phyloP scores from a whole-genome alignment of 2,113 vertebrate genomes.

The Actenoides hombroni region DNA sequence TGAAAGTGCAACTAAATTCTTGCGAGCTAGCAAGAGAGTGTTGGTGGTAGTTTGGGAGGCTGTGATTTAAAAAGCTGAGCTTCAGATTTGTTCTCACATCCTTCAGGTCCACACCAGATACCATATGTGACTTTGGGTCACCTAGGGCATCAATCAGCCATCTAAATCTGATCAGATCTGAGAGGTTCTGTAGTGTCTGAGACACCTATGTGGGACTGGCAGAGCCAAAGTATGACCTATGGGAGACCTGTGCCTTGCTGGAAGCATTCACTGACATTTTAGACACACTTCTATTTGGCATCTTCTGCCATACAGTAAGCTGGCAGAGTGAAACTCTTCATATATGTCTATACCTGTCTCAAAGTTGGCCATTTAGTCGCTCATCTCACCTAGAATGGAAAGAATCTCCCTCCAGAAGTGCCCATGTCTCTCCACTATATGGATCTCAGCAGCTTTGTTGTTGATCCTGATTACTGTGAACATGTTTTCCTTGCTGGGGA shows the following conservation, averaged over 20 bases:
- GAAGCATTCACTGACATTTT: too few species aligned
- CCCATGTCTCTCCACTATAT: accelerated
- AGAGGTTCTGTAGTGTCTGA: background rate
- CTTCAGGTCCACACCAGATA: background rate
- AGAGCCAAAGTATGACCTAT: background rate
- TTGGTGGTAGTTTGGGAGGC: background rate
- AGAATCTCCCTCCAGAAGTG: background rate
- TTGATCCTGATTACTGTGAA: background rate
- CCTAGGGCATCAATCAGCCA: background rate
- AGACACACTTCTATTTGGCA: background rate
- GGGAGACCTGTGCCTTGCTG: background rate
- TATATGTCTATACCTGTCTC: accelerated
- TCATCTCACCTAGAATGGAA: background rate
- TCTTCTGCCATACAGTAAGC: background rate
- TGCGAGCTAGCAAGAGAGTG: background rate
- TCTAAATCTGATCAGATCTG: background rate
- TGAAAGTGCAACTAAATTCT: background rate
- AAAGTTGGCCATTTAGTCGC: background rate
- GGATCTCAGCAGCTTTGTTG: background rate
- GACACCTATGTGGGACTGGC: background rate
- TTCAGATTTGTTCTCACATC: background rate
- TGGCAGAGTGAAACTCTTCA: background rate
- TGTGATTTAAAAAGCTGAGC: background rate
- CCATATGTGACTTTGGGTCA: background rate
- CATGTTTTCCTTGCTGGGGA: background rate